Base-by-base conservation (phyloP, 1,140 invertebrate genomes). In the Papilio helenus region DNA sequence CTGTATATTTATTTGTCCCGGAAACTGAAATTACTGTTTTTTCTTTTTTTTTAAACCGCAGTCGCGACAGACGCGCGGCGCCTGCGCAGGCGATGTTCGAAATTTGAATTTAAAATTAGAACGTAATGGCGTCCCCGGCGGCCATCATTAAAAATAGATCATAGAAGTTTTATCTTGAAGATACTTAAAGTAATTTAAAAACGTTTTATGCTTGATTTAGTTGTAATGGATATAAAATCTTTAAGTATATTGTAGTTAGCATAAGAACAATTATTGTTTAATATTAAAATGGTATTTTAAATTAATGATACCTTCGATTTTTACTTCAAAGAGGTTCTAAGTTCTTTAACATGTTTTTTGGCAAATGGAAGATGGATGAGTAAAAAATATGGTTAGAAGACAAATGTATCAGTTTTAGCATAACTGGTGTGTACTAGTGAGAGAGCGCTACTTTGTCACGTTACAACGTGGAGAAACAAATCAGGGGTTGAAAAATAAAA, bases 121-220 rank as follows among this genome's bases (percentile, higher is more conserved):
- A 86, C 84, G 83, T 87, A 87, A 88, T 86, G 85, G 82, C 84
- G 84, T 77, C 80, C 84, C 85, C 82, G 80, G 83, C 85, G 85
- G 84, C 88, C 82, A 82, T 87, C 87, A 90, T 90, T 90, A 90
- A 86, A 90, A 90, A 89, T 85, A 88, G 85, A 90, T 90, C 89
- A 90, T 87, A 90, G 87, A 87, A 61, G 51, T 77, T 77, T 77
- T 34, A 77, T 77, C 82, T 78, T 84, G 65, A 81, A 81, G 79
- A 83, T 81, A 81, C 86, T 86, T 85, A 86, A 72, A 80, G 84
- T 85, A 89, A 90, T 89, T 87, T 88, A 84, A 85, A 84, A 87
- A 80, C 83, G 84, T 84, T 89, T 90, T 83, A 79, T 83, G 83
- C 78, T 83, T 84, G 80, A 88, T 87, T 83, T 85, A 80, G 80